Evolutionary conservation across 2,113 vertebrate species (phyloP).

Genomic region (Eupsittula cactorum): DNA sequence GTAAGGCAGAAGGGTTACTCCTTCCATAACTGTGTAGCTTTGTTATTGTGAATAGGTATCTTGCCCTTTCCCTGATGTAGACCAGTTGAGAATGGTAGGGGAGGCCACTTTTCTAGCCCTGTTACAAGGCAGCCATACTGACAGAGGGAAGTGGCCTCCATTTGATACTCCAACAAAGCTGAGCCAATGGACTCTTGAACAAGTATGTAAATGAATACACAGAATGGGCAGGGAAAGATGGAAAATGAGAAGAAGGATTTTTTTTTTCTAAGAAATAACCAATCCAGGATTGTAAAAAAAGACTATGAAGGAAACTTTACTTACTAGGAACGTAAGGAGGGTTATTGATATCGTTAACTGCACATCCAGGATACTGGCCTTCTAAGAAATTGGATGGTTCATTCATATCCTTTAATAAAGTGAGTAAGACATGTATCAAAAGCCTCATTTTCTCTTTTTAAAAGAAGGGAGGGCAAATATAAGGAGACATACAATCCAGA

Average conservation of each 20-base stretch:
- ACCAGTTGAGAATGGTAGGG: not conserved
- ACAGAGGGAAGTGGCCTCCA: not conserved
- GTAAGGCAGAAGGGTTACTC: not conserved
- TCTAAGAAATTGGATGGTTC: constrained; percentile 82
- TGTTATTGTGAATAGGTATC: not conserved
- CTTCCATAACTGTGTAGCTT: not conserved
- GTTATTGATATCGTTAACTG: constrained; percentile 80
- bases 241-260: not conserved
- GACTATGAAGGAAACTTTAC: constrained; percentile 3
- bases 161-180: not conserved
- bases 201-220: not conserved
- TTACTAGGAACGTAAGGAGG: constrained; percentile 85
- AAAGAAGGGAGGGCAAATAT: not conserved
- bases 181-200: not conserved
- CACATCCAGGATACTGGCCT: constrained; percentile 81
- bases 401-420: constrained; percentile 85
- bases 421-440: not conserved
- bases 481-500: constrained; percentile 85
- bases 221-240: not conserved
- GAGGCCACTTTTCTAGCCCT: not conserved
- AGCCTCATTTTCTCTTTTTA: not conserved
- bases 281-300: not conserved
- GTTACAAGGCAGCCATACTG: not conserved
- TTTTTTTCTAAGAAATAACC: not conserved
- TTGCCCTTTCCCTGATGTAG: not conserved